Base-by-base conservation (phyloP, 2,888 invertebrate genomes). In the Zhengitettix transpicula region DNA sequence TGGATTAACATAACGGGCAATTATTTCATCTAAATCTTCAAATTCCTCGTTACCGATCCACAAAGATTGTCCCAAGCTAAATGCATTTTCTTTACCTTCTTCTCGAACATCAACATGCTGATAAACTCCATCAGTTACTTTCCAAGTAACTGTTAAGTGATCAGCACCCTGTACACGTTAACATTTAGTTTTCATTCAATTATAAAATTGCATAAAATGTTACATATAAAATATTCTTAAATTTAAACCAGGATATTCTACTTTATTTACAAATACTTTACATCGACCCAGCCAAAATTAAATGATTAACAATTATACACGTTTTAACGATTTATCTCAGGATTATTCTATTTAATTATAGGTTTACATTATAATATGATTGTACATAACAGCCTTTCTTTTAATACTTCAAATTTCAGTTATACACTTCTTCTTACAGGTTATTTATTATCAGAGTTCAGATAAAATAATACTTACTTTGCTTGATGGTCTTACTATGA, bases 1-100 rank as follows among this genome's bases (percentile, higher is more conserved):
- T 0, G 98, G 99, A 62, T 91, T 94, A 9, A 99, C 87, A 74
- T 94, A 84, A 12, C 98, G 83, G 0, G 98, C 97, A 59, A 99
- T 91, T 62, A 99, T 99, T 84, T 99, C 99, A 73, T 99, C 99
- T 42, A 99, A 77, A 75, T 99, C 99, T 76, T 99, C 99, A 73
- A 94, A 99, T 70, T 96, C 95, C 68, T 96, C 91, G 62, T 81
- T 84, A 44, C 85, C 86, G 67, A 98, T 98, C 84, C 86, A 87
- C 12, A 98, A 77, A 9, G 83, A 82, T 68, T 83, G 83, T 58
- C 98, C 98, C 65, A 99, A 76, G 59, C 95, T 94, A 72, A 97
- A 99, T 0, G 90, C 88, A 71, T 98, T 97, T 70, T 92, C 89
- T 76, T 99, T 99, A 14, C 93, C 93, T 70, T 95, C 90, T 73